Conservation (phyloP, 1,140 invertebrate genomes). For the Sycophaga agraensis region DNA sequence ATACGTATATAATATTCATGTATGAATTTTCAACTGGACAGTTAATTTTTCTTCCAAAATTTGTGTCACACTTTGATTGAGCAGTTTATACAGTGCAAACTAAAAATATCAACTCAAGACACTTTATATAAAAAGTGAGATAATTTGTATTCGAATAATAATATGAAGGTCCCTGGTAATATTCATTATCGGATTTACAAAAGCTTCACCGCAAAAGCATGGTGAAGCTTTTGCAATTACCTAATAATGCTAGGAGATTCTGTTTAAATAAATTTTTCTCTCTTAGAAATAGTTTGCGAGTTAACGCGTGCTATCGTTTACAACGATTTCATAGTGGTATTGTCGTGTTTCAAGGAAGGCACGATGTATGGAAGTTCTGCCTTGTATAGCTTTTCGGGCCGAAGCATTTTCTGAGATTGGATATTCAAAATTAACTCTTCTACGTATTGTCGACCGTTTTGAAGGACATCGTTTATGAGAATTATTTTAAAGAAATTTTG, state of each 20-base stretch:
- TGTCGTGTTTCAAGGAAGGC: conserved; percentile 45
- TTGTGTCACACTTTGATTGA: no score
- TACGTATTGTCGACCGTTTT: not conserved
- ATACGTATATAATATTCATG: not conserved
- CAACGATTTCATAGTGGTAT: conserved; percentile 33
- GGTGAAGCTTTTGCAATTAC: conserved; percentile 1
- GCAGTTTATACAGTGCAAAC: no score
- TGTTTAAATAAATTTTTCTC: not conserved
- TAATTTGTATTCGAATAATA: not conserved
- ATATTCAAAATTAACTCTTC: not conserved
- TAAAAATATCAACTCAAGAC: no score
- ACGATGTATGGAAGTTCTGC: conserved; percentile 52
- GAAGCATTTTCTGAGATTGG: not conserved
- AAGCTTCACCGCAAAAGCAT: not conserved
- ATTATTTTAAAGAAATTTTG: not conserved
- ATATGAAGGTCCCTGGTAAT: conserved; percentile 16
- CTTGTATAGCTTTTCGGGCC: not conserved
- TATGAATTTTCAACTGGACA: no score
- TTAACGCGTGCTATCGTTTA: not conserved
- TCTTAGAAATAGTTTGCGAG: conserved; percentile 7
- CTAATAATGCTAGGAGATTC: not conserved
- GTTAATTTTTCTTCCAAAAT: no score
- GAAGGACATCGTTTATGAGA: not conserved
- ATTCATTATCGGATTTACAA: conserved; percentile 7
- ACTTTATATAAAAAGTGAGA: not conserved